Evolutionary conservation across 2,797 vertebrate genomes (phyloP).

Genomic region (Leptodactylus fallax): DNA sequence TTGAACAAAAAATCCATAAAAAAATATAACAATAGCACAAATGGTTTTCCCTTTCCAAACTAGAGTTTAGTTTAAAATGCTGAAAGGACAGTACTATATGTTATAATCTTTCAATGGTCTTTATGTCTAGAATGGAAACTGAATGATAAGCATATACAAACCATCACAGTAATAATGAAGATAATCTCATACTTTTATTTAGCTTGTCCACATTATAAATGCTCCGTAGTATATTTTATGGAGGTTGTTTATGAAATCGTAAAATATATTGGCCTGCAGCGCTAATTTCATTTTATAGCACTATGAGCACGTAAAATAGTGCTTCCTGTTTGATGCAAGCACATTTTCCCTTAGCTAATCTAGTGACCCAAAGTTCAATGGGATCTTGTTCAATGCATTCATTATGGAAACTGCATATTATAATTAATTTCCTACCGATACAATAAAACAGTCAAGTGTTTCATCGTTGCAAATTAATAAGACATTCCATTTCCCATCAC

Average conservation of each 20-base stretch:
- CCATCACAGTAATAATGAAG: neutral
- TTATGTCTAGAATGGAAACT: neutral
- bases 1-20: too few relatives aligned
- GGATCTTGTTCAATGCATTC: neutral
- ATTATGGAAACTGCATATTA: neutral
- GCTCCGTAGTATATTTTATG: neutral
- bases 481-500: too few relatives aligned
- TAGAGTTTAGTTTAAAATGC: too few relatives aligned
- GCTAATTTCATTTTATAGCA: neutral
- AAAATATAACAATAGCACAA: too few relatives aligned
- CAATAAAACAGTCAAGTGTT: neutral
- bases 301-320: neutral
- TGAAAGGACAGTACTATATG: too few relatives aligned
- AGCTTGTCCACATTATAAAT: conserved; percentile 12
- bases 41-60: too few relatives aligned
- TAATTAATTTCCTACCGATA: neutral
- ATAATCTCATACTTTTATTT: neutral
- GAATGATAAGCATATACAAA: neutral
- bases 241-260: conserved; percentile 9
- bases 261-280: neutral
- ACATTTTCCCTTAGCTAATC: neutral
- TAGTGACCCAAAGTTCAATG: neutral
- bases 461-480: neutral
- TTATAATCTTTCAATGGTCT: neutral
- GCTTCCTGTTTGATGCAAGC: neutral